Percentiles rank a stretch among this genome's conserved stretches.
phyloP scores from a whole-genome alignment of 2,888 invertebrate genomes.

The Pseudanteris insignis region DNA sequence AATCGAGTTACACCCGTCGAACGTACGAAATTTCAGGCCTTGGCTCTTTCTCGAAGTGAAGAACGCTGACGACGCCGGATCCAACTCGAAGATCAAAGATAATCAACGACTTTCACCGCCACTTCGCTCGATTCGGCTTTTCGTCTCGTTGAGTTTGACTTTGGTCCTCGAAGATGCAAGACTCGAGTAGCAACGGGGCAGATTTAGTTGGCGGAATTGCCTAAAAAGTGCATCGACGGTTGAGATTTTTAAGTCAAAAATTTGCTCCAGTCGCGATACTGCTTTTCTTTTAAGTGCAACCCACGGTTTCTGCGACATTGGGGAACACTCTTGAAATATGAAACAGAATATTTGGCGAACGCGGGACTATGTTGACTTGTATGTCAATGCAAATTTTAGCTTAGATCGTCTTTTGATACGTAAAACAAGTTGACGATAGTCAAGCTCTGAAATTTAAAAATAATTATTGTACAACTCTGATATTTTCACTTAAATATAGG shows the following conservation, averaged over 20 bases:
- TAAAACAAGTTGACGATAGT: no score
- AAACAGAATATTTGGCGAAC: slow-evolving; percentile 27
- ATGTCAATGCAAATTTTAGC: slow-evolving; percentile 13
- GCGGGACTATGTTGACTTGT: slow-evolving; percentile 7
- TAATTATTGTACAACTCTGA: no score
- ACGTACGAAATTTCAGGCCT: slow-evolving; percentile 17
- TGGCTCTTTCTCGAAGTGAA: slow-evolving; percentile 21
- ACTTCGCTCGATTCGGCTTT: slow-evolving; percentile 38
- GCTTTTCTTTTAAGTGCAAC: slow-evolving; percentile 11
- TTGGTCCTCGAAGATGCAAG: slow-evolving; percentile 25
- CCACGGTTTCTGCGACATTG: slow-evolving; percentile 16
- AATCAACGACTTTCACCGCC: slow-evolving; percentile 50
- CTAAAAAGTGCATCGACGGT: slow-evolving; percentile 28
- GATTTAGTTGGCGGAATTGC: slow-evolving; percentile 9
- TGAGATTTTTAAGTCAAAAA: slow-evolving; percentile 12
- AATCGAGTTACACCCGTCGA: slow-evolving; percentile 30
- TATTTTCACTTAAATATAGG: no score
- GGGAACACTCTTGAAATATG: slow-evolving; percentile 20
- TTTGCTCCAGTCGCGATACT: slow-evolving; percentile 1
- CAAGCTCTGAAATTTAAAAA: no score
- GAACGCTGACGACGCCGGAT: slow-evolving; percentile 48
- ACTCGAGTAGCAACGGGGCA: slow-evolving; percentile 14
- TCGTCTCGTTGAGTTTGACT: slow-evolving; percentile 34
- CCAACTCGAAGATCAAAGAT: slow-evolving; percentile 53
- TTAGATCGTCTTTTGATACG: no score